Conservation (phyloP, 2,113 vertebrate genomes). For the Vanacampus margaritifer region DNA sequence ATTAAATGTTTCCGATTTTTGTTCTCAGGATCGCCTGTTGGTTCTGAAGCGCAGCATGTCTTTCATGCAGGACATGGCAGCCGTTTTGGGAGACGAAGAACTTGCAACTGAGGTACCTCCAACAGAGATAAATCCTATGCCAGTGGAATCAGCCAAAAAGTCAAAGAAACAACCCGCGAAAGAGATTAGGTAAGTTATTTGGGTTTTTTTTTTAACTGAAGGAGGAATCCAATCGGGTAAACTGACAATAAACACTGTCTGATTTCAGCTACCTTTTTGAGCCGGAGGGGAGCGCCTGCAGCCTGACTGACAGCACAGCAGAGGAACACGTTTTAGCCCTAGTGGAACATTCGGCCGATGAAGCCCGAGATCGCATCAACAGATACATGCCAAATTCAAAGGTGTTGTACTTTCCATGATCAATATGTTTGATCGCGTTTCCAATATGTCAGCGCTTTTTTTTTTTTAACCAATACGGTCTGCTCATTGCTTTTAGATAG, state of each 20-base stretch:
- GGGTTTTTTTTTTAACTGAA: slow-evolving; percentile 44
- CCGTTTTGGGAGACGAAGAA: slow-evolving; percentile 92
- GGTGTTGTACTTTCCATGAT: slow-evolving; percentile 63
- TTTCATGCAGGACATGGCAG: slow-evolving; percentile 99
- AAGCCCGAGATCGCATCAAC: slow-evolving; percentile 91
- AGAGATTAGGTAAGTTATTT: slow-evolving; percentile 86
- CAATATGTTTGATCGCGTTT: background rate
- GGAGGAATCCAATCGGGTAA: background rate
- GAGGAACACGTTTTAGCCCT: slow-evolving; percentile 95
- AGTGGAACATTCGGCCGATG: slow-evolving; percentile 93
- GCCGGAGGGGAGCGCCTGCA: slow-evolving; percentile 93
- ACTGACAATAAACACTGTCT: background rate
- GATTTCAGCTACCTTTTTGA: slow-evolving; percentile 85
- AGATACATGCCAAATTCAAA: slow-evolving; percentile 88
- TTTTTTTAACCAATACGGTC: slow-evolving; percentile 8
- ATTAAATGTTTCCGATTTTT: slow-evolving; percentile 73
- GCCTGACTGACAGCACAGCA: slow-evolving; percentile 92
- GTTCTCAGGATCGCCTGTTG: slow-evolving; percentile 90
- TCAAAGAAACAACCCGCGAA: slow-evolving; percentile 90
- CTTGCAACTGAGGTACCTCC: slow-evolving; percentile 81
- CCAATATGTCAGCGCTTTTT: background rate
- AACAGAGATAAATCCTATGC: slow-evolving; percentile 83
- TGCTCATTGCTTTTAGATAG: slow-evolving; percentile 79
- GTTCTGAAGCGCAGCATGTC: slow-evolving; percentile 99
- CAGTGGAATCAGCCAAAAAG: slow-evolving; percentile 89